Base-by-base conservation (phyloP, 2,888 invertebrate genomes). In the Tromatobia lineatoria region DNA sequence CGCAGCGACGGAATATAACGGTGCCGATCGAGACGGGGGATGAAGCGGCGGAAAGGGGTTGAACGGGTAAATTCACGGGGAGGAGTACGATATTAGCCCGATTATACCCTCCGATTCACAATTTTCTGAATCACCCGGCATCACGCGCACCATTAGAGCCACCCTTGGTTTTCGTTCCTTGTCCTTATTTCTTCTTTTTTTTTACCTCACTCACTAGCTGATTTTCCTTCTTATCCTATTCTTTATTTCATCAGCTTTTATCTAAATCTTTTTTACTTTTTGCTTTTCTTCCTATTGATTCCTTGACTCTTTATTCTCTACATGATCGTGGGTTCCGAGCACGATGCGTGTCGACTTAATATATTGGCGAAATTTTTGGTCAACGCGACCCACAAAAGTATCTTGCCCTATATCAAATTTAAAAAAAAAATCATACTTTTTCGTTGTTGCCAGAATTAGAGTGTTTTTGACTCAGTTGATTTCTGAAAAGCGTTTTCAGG, bases 81-180 rank as follows among this genome's bases (percentile, higher is more conserved):
- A 82, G 87, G 85, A 82, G 86, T 83, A 87, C 77, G 89, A 90
- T 91, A 91, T 91, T 91, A 91, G 89, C 87, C 82, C 88, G 90
- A 91, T 91, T 90, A 90, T 90, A 89, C 86, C 81, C 88, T 85
- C 82, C 89, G 88, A 90, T 91, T 87, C 87, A 89, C 90, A 89
- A 91, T 91, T 91, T 91, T 90, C 89, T 87, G 89, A 90, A 91
- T 90, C 89, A 90, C 89, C 74, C 88, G 82, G 87, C 88, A 90
- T 88, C 88, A 88, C 86, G 86, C 86, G 85, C 85, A 77, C 83
- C 88, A 87, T 88, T 88, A 88, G 83, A 83, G 78, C 79, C 83
- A 81, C 66, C 71, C 66, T 66, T 61, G 52, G 23, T 47, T 38
- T 42, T 42, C 45, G 45, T 66, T 66, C n/a, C 47, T 57, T 25